phyloP scores from a whole-genome alignment of 2,113 vertebrate genomes.

The Elaphurus davidianus region DNA sequence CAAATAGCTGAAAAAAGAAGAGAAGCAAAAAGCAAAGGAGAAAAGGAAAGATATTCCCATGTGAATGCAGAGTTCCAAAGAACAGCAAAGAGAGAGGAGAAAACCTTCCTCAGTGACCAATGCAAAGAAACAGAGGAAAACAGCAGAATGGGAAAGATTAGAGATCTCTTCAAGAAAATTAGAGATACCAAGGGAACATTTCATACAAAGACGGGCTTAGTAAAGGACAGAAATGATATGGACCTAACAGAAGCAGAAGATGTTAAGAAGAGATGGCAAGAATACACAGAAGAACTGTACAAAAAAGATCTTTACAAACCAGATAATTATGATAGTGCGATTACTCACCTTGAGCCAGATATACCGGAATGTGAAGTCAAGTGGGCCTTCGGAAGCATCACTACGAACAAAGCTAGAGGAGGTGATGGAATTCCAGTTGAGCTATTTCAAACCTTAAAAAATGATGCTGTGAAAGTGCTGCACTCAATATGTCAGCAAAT shows the following conservation, averaged over 20 bases:
- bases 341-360: background rate
- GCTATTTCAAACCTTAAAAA: background rate
- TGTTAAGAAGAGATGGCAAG: background rate
- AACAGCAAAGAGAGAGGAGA: background rate
- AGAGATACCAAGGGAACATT: background rate
- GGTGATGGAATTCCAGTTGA: background rate
- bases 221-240: background rate
- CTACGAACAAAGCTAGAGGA: background rate
- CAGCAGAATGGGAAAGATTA: background rate
- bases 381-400: background rate
- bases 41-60: background rate
- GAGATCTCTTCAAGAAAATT: background rate
- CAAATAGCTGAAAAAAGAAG: background rate
- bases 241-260: background rate
- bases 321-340: background rate
- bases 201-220: background rate
- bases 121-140: background rate
- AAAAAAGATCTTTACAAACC: background rate
- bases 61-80: background rate
- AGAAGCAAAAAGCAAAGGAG: background rate
- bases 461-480: background rate
- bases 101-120: background rate
- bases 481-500: background rate
- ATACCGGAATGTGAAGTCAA: background rate
- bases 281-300: background rate